Base-by-base conservation (phyloP, 2,888 invertebrate species). In the Megastigmus dorsalis region DNA sequence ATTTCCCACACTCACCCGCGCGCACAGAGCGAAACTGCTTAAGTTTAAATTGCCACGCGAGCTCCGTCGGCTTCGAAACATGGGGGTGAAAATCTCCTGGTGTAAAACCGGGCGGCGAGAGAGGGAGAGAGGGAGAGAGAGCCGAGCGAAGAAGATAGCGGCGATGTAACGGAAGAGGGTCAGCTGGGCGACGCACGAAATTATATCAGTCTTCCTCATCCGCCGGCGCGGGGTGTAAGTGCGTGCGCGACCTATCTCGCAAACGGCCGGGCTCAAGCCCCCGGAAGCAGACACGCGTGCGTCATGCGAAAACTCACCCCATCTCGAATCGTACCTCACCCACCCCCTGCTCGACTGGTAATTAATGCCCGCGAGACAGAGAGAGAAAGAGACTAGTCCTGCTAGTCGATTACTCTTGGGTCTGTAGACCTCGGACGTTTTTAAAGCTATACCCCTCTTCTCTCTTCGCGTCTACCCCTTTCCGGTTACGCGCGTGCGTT, bases 291-390 rank as follows among this genome's bases (percentile, higher is more conserved):
- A 70, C 55, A 43, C 62, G 68, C 59, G 75, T 74, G 75, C 77
- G 79, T 79, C 80, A 76, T 77, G 78, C 77, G 79, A 77, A n/a
- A 79, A 80, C 77, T 77, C 79, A 75, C n/a, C n/a, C n/a, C n/a
- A n/a, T n/a, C 28, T 33, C 68, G 80, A 81, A 81, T 79, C 77
- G 78, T 77, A 76, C 75, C 6, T 13, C 43, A 15, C 59, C 43
- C 62, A 20, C 20, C 43, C n/a, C 43, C 75, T n/a, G 75, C 77
- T 76, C 75, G 71, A 63, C 72, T 74, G 76, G 80, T 80, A 80
- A 81, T 81, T 80, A 80, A 80, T 78, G 80, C 69, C 66, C 60
- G 62, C 60, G 65, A 43, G 66, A 18, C 28, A n/a, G n/a, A n/a
- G n/a, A n/a, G n/a, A n/a, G n/a, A n/a, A n/a, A n/a, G n/a, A n/a